phyloP scores from a whole-genome alignment of 1,140 invertebrate species.

The Nilaparvata lugens region DNA sequence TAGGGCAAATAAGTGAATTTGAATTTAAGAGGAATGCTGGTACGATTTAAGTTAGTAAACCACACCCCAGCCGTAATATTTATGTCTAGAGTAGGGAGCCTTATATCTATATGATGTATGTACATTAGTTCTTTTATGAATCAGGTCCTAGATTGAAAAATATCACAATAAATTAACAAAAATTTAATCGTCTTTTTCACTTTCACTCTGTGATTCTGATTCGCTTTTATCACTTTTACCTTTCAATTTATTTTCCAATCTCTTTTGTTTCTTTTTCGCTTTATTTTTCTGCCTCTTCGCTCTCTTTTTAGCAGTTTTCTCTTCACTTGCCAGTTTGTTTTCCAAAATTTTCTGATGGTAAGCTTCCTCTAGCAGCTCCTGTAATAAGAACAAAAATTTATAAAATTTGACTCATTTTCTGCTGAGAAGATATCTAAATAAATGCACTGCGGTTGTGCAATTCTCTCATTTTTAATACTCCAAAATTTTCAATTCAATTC shows the following conservation, averaged over 20 bases:
- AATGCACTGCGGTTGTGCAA: no score
- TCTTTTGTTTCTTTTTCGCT: constrained; percentile 41
- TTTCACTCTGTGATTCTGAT: background rate
- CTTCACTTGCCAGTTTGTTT: constrained; percentile 65
- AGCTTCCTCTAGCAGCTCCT: constrained; percentile 72
- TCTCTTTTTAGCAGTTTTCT: constrained; percentile 74
- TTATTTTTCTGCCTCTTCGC: constrained; percentile 75
- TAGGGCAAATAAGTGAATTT: no score
- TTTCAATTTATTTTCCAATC: constrained; percentile 31
- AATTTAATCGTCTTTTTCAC: background rate
- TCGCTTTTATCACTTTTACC: constrained; percentile 31
- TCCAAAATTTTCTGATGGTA: constrained; percentile 74
- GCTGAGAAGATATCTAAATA: no score
- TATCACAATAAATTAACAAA: background rate
- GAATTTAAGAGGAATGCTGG: no score
- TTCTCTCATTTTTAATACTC: no score
- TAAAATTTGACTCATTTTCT: no score
- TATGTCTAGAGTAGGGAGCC: no score
- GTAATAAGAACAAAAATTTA: constrained; percentile 24
- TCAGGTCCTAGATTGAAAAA: background rate
- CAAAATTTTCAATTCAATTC: no score
- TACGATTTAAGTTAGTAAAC: no score
- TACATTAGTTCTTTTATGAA: background rate
- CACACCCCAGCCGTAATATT: no score
- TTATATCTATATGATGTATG: no score